phyloP scores from a whole-genome alignment of 2,888 invertebrate genomes.

The Oeneis ivallda region DNA sequence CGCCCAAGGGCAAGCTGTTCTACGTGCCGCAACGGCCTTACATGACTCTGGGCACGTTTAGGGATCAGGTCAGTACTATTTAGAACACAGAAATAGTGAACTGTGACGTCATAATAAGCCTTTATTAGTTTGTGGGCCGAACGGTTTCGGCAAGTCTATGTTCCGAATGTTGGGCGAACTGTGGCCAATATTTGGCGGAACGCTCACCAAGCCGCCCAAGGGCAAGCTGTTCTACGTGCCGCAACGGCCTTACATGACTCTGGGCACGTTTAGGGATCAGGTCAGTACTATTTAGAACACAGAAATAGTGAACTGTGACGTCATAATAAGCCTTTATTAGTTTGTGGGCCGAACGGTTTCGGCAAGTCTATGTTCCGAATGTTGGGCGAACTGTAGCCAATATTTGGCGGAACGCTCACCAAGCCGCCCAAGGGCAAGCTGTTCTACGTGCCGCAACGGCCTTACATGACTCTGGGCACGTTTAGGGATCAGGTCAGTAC shows the following conservation, averaged over 20 bases:
- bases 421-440: conserved; percentile 98
- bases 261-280: conserved; percentile 84
- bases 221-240: conserved; percentile 99
- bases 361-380: conserved; percentile 98
- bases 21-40: conserved; percentile 99
- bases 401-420: conserved; percentile 95
- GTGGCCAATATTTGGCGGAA: conserved; percentile 98
- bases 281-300: no score
- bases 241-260: conserved; percentile 98
- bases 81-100: no score
- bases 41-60: conserved; percentile 94
- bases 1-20: conserved; percentile 96
- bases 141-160: conserved; percentile 98
- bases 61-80: not conserved
- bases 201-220: conserved; percentile 95
- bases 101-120: no score
- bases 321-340: conserved; percentile 74
- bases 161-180: conserved; percentile 98
- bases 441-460: conserved; percentile 98
- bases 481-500: conserved; percentile 32
- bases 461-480: conserved; percentile 98
- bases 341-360: conserved; percentile 99
- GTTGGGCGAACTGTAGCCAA: conserved; percentile 98
- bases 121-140: conserved; percentile 96
- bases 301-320: no score